These are phyloP conservation scores for Leucophenga montana DNA, from an alignment of 2,888 invertebrate species.

Conservation along the genomic window DNA sequence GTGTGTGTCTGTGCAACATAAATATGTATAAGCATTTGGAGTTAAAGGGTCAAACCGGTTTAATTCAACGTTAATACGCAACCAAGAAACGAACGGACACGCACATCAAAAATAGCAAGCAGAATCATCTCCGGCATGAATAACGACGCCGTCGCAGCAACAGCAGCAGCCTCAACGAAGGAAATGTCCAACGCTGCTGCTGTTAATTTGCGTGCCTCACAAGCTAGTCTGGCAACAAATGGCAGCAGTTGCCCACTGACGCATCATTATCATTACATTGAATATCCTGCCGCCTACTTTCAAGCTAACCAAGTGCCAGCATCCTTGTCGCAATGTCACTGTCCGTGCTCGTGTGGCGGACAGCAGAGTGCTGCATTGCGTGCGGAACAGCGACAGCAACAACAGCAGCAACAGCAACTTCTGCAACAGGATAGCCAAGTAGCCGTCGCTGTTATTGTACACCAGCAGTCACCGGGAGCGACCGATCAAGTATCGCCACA, in stretches of 20 bases:
- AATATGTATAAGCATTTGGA: conserved; percentile 55
- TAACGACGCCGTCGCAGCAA: conserved; percentile 33
- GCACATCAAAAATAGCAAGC: background rate
- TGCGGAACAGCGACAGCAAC: conserved; percentile 44
- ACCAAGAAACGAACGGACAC: background rate
- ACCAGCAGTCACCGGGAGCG: conserved; percentile 58
- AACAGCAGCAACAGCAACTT: conserved; percentile 40
- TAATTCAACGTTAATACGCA: conserved; percentile 38
- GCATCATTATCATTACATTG: conserved; percentile 72
- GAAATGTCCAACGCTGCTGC: conserved; percentile 39
- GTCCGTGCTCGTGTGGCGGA: conserved; percentile 57
- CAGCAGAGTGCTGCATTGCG: background rate
- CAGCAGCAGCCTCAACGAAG: conserved; percentile 24
- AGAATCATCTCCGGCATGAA: conserved; percentile 40
- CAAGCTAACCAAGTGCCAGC: conserved; percentile 39
- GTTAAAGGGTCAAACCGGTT: conserved; percentile 69
- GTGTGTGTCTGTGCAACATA: conserved; percentile 44
- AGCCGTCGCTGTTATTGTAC: conserved; percentile 66
- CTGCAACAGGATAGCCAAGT: conserved; percentile 60
- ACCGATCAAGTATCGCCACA: conserved; percentile 35
- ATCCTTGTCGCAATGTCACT: conserved; percentile 46
- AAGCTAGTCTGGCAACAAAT: conserved; percentile 78
- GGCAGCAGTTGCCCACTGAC: conserved; percentile 60
- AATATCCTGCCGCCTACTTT: conserved; percentile 65
- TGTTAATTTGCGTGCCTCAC: conserved; percentile 74